Evolutionary conservation across 2,888 invertebrate genomes (phyloP).

Genomic region (Sinelater perroti): DNA sequence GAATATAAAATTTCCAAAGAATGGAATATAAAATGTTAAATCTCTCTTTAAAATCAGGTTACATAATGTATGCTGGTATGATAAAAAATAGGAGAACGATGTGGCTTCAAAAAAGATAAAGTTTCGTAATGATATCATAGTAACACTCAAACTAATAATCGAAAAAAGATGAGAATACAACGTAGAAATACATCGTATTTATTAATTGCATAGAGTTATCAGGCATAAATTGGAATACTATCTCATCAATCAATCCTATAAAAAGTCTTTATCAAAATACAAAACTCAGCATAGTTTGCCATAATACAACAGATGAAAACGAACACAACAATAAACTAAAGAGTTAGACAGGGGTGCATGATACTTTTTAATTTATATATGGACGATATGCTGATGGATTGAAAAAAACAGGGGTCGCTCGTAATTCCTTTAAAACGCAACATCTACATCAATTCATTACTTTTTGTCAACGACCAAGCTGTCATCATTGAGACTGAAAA

Average conservation of each 20-base stretch:
- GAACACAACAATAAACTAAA: neutral
- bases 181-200: neutral
- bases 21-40: constrained; percentile 1
- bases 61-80: neutral
- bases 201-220: constrained; percentile 4
- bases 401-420: neutral
- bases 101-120: neutral
- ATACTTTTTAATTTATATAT: neutral
- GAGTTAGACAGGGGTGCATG: neutral
- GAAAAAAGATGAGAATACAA: constrained; percentile 10
- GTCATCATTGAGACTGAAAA: neutral
- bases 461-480: constrained; percentile 5
- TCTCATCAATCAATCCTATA: no score
- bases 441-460: neutral
- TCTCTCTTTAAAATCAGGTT: constrained; percentile 3
- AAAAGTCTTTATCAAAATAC: no score
- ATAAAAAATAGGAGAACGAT: neutral
- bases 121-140: constrained; percentile 5
- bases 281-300: no score
- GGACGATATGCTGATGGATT: neutral
- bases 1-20: neutral
- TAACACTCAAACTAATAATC: constrained; percentile 5
- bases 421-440: neutral
- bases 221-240: constrained; percentile 1
- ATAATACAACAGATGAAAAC: no score